phyloP scores from a whole-genome alignment of 2,888 invertebrate species.

The Lissonota sp. region DNA sequence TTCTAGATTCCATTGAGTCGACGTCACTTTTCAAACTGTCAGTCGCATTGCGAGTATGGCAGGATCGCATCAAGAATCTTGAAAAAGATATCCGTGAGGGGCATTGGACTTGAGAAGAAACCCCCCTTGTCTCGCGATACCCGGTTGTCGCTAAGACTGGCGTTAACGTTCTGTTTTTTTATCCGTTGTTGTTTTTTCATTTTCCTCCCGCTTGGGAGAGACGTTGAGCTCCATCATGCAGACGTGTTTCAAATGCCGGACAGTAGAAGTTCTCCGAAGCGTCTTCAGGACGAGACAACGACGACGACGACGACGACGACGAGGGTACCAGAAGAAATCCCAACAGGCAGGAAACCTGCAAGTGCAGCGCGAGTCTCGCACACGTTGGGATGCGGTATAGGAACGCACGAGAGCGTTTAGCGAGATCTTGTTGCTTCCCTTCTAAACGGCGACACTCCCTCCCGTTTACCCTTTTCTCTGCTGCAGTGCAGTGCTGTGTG shows the following conservation, averaged over 20 bases:
- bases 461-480: not conserved
- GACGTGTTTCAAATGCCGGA: constrained; percentile 70
- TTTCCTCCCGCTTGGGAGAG: constrained; percentile 39
- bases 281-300: constrained; percentile 50
- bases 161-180: constrained; percentile 74
- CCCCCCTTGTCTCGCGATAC: constrained; percentile 40
- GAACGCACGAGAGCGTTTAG: constrained; percentile 55
- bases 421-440: constrained; percentile 41
- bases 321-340: constrained; percentile 65
- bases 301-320: constrained; percentile 59
- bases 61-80: constrained; percentile 57
- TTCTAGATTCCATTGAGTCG: constrained; percentile 13
- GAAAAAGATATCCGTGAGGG: constrained; percentile 70
- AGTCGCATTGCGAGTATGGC: constrained; percentile 16
- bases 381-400: constrained; percentile 31
- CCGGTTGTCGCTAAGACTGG: constrained; percentile 69
- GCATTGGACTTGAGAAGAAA: constrained; percentile 59
- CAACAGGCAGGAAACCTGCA: constrained; percentile 64
- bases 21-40: constrained; percentile 20
- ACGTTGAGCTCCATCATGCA: constrained; percentile 60
- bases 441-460: constrained; percentile 7
- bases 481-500: too few relatives aligned
- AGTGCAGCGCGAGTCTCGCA: constrained; percentile 70
- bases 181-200: constrained; percentile 11
- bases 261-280: constrained; percentile 68